Base-by-base conservation (phyloP, 1,140 invertebrate genomes). In the Araneus ventricosus region DNA sequence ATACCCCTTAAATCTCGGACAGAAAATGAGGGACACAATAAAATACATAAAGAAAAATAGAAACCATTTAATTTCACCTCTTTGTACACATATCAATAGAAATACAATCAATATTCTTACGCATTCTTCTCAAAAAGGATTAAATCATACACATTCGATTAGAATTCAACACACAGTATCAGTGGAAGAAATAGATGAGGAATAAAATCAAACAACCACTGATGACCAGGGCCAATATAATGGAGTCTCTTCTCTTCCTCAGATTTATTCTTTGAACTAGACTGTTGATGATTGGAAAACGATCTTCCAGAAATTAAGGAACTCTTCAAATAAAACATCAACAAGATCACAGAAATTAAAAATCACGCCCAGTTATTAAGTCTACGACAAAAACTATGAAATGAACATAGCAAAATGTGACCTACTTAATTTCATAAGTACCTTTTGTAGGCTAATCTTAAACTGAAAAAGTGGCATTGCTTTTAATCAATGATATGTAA, bases 231-330 rank as follows among this genome's bases (percentile, higher is more conserved):
- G 97, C 98, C 57, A 99, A 94, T 94, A 99, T 98, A 10, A 99
- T 96, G 0, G 98, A 98, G 95, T 99, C 99, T 93, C 98, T 96
- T 94, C 97, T 96, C 95, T 99, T 99, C 93, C 98, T 97, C 7
- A 99, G 96, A 95, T 99, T 99, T 94, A 99, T 99, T 95, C 98
- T 97, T 95, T 99, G 98, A 39, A 99, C 97, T 63, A 99, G 95
- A 95, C 97, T 99, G 96, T 98, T 99, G 91, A 98, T 96, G 70
- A 98, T 96, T 59, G 97, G 98, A 96, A 98, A 98, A 95, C 98
- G 97, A 96, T 98, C 96, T 96, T 94, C 75, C 95, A 95, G 95
- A 59, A 39, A 52, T 93, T 88, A 92, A 93, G 84, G 57, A 63
- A 89, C 1, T 27, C 14, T 95, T 98, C 98, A 39, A 99, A 52